Evolutionary conservation across 2,797 vertebrate species (phyloP).

Genomic region (Buceros bicornis): DNA sequence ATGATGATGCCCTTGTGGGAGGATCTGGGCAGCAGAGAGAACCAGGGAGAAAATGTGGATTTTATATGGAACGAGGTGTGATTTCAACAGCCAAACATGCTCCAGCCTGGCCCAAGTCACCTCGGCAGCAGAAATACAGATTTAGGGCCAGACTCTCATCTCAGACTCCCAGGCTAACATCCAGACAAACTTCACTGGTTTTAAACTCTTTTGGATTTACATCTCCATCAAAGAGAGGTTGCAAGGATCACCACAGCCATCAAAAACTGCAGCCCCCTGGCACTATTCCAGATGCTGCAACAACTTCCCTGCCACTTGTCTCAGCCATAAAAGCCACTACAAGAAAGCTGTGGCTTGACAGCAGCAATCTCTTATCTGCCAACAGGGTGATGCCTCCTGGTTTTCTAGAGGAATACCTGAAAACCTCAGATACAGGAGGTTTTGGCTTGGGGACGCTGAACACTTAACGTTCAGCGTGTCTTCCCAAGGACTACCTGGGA

Average conservation of each 20-base stretch:
- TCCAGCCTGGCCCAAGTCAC: neutral
- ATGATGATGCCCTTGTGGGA: neutral
- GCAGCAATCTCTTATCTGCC: neutral
- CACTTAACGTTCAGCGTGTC: accelerated
- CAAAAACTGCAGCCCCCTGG: accelerated
- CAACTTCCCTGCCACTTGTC: neutral
- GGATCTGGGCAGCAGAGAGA: neutral
- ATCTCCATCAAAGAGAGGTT: neutral
- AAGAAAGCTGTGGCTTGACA: neutral
- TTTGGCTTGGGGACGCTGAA: neutral
- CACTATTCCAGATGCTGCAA: neutral
- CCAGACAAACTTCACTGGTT: neutral
- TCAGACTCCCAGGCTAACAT: neutral
- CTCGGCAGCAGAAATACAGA: neutral
- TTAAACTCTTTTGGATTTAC: neutral
- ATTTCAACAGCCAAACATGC: neutral
- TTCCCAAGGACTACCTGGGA: neutral
- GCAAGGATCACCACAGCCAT: neutral
- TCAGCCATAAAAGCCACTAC: neutral
- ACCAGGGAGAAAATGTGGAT: neutral
- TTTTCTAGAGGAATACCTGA: neutral
- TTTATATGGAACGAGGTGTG: neutral
- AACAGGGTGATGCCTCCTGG: neutral
- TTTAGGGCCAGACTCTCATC: neutral
- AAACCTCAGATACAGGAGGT: neutral